Percentiles rank a stretch among this genome's conserved stretches.
Evolutionary conservation across 2,888 invertebrate genomes (phyloP).

Genomic region (Pherbina coryleti): DNA sequence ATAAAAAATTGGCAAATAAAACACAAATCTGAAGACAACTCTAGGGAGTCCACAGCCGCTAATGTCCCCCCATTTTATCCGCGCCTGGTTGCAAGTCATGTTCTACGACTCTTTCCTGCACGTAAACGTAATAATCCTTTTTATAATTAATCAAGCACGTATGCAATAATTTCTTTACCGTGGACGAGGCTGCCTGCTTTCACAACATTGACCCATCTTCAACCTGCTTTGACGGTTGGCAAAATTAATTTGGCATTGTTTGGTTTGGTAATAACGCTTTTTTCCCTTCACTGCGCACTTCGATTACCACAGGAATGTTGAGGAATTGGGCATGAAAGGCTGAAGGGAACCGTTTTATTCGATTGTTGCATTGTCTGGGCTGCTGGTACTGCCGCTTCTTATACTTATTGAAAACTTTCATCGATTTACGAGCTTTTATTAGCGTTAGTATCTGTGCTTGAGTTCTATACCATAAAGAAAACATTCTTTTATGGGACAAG

Average conservation of each 20-base stretch:
- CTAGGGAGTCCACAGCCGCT: too few relatives aligned
- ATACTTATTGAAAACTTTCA: not conserved
- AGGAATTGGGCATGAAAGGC: not conserved
- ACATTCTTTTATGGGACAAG: not conserved
- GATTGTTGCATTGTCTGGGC: not conserved
- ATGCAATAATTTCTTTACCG: conserved; percentile 54
- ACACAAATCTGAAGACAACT: too few relatives aligned
- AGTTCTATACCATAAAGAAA: not conserved
- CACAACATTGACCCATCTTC: not conserved
- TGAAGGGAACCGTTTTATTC: not conserved
- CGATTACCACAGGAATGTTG: not conserved
- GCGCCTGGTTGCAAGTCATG: not conserved
- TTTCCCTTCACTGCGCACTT: not conserved
- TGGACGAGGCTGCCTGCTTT: not conserved
- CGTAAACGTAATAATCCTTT: conserved; percentile 65
- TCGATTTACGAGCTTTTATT: not conserved
- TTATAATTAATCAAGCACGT: conserved; percentile 67
- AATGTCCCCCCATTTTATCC: too few relatives aligned
- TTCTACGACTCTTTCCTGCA: not conserved
- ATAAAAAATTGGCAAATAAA: too few relatives aligned
- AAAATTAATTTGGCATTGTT: conserved; percentile 30
- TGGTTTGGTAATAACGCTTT: conserved; percentile 13
- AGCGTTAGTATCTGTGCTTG: not conserved
- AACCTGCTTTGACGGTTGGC: not conserved
- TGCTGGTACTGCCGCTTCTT: not conserved